Conservation (phyloP, 2,888 invertebrate species). For the Himalopsyche tibetana region DNA sequence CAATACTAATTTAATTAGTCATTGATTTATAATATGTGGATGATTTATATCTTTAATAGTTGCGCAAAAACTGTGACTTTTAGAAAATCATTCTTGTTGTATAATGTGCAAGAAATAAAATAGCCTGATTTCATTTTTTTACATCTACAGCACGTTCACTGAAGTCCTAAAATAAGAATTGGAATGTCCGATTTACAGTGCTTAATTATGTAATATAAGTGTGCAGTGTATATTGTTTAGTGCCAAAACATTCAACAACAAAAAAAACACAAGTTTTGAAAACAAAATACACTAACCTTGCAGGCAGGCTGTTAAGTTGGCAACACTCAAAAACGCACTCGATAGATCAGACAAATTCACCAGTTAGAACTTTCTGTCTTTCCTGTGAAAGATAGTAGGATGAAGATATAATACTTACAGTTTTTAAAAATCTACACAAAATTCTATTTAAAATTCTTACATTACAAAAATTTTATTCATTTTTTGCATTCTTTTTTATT, state of each 20-base stretch:
- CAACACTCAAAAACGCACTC: conserved; percentile 64
- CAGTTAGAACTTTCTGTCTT: conserved; percentile 61
- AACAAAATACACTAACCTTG: conserved; percentile 64
- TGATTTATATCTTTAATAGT: too few species aligned
- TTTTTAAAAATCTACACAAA: conserved; percentile 23
- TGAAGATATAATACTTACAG: conserved; percentile 37
- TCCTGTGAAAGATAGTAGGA: conserved; percentile 64
- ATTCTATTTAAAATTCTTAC: conserved; percentile 33
- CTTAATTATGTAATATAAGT: conserved; percentile 28
- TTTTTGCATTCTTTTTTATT: conserved; percentile 38
- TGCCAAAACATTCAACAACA: conserved; percentile 34
- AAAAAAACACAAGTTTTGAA: conserved; percentile 49
- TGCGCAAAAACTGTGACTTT: too few species aligned
- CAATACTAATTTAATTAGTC: too few species aligned
- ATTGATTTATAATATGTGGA: too few species aligned
- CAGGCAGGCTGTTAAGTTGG: conserved; percentile 64
- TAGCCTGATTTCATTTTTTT: too few species aligned
- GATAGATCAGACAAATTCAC: conserved; percentile 51
- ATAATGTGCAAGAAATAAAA: too few species aligned
- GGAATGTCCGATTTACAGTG: background rate
- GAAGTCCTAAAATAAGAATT: conserved; percentile 2
- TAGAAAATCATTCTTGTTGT: too few species aligned
- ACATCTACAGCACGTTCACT: background rate
- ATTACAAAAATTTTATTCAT: conserved; percentile 26
- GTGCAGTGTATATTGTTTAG: conserved; percentile 40